A percentile compares a stretch with the other conserved stretches of the same genome.
Conservation (phyloP, 64 coral and sea anemone genomes). For the Astreopora myriophthalma region DNA sequence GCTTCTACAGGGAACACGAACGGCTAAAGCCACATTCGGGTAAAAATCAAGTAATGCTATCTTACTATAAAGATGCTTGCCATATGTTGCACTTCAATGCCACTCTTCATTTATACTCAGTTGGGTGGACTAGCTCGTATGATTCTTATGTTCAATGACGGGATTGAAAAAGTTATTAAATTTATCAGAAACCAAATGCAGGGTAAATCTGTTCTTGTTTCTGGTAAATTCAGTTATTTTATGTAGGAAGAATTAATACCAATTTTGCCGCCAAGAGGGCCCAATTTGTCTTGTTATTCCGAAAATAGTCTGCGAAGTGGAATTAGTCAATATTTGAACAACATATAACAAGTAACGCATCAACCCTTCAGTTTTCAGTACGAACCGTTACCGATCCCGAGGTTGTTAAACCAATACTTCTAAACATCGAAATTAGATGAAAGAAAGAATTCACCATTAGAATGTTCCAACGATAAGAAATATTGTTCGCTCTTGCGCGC, state of each 20-base stretch:
- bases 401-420: neutral
- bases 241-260: too few relatives aligned
- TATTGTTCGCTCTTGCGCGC: too few relatives aligned
- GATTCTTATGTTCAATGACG: too few relatives aligned
- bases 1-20: conserved; percentile 14
- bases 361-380: neutral
- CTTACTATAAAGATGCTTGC: neutral
- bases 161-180: too few relatives aligned
- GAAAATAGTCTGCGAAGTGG: neutral
- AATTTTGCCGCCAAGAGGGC: too few relatives aligned
- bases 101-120: too few relatives aligned
- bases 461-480: neutral
- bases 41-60: neutral
- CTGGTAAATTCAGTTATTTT: neutral
- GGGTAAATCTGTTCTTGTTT: neutral
- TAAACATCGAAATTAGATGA: neutral
- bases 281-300: neutral
- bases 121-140: too few relatives aligned
- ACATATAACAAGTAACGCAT: neutral
- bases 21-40: neutral
- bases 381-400: neutral
- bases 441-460: neutral
- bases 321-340: neutral
- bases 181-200: too few relatives aligned
- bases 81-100: neutral